Base-by-base conservation (phyloP, 2,888 invertebrate species). In the Mallateleia sp. region DNA sequence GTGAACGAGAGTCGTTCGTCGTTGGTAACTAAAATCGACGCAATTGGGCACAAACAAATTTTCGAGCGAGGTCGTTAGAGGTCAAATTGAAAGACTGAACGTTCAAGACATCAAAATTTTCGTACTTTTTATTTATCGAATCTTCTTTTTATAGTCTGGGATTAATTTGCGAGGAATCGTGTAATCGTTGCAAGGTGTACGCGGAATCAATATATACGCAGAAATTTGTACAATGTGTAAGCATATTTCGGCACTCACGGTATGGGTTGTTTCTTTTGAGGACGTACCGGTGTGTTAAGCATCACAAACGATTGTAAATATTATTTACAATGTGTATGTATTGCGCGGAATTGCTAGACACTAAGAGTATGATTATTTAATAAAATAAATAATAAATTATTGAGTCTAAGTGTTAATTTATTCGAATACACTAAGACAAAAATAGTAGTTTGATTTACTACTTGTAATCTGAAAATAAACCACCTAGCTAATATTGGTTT, bases 271-370 rank as follows among this genome's bases (percentile, higher is more conserved):
- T 72, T 66, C 20, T 62, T 66, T 71, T 64, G 54, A 62, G 32
- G 9, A 45, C 42, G 74, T 74, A 81, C 34, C 34, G 22, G 22
- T 18, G 56, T 58, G 45, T 47, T 54, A 47, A 66, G 45, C 45
- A 74, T 62, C 18, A 42, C 58, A 62, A 75, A 75, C 45, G 32
- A 52, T 69, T 83, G 82, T 83, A 83, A 75, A 83, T 83, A 83
- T 69, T 77, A 83, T 69, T 83, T 83, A 77, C 82, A 83, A 77
- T 75, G 62, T 83, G 82, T 83, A 83, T 77, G 69, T 71, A 83
- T 82, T 75, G 69, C 20, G 82, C 67, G 82, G 82, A 75, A 82
- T 83, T 77, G 82, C 82, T 82, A 75, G 82, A 74, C 81, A 81
- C 72, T 81, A 81, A 81, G 66, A 81, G 45, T 81, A 72, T 56